Evolutionary conservation across 2,113 vertebrate genomes (phyloP).

Genomic region (Aviceda subcristata): DNA sequence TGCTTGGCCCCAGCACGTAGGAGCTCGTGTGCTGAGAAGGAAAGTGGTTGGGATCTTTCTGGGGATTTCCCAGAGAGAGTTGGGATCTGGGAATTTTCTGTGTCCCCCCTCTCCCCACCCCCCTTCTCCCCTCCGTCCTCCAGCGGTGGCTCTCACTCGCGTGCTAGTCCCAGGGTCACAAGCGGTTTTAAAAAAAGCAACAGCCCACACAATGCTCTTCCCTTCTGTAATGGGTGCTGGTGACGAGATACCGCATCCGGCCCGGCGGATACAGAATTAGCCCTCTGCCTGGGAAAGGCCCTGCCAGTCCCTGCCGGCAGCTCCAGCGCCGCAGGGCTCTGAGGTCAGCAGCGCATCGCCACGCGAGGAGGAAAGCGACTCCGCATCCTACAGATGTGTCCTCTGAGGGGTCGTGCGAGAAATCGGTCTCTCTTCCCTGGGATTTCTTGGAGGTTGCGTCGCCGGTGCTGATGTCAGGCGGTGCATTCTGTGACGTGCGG

Average conservation of each 20-base stretch:
- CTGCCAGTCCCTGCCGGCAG: not conserved
- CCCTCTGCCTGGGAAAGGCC: slow-evolving; percentile 14
- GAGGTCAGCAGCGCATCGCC: not conserved
- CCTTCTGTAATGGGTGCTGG: not conserved
- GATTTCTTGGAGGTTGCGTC: not conserved
- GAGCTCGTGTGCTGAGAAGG: not conserved
- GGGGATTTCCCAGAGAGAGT: not conserved
- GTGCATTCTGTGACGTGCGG: not conserved
- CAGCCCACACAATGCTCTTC: slow-evolving; percentile 34
- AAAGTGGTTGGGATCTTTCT: not conserved
- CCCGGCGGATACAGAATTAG: not conserved
- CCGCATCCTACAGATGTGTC: not conserved
- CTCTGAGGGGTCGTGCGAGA: rapidly evolving
- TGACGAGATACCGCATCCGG: not conserved
- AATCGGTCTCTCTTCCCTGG: rapidly evolving
- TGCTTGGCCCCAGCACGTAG: not conserved
- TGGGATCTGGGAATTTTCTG: slow-evolving; percentile 18
- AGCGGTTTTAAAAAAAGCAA: not conserved
- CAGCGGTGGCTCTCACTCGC: not conserved
- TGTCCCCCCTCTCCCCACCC: no score
- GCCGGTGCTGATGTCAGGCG: not conserved
- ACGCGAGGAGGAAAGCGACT: rapidly evolving
- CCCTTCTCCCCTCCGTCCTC: not conserved
- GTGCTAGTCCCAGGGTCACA: not conserved
- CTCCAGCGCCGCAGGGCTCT: not conserved